Percentiles rank a stretch among this genome's conserved stretches.
Conservation (phyloP, 2,888 invertebrate genomes). For the Drosophila basisetae region DNA sequence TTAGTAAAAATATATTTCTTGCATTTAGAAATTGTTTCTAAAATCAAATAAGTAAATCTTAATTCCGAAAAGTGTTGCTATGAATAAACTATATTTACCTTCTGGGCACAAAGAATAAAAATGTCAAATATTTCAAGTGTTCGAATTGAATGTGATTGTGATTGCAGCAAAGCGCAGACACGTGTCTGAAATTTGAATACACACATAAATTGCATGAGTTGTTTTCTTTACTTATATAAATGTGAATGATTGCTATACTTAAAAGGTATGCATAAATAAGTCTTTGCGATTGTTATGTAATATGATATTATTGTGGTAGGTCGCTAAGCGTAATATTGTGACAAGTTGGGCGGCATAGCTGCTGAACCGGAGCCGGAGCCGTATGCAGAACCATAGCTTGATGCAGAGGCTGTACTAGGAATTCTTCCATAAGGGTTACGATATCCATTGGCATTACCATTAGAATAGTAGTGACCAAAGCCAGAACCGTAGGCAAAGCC, state of each 20-base stretch:
- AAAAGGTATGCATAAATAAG: neutral
- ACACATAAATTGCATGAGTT: neutral
- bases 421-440: neutral
- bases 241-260: neutral
- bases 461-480: neutral
- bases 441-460: neutral
- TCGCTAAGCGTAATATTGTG: neutral
- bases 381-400: neutral
- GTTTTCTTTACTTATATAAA: neutral
- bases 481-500: conserved; percentile 9
- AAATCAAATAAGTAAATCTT: neutral
- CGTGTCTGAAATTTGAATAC: conserved; percentile 1
- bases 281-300: neutral
- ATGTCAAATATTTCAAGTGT: neutral
- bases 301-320: neutral
- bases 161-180: neutral
- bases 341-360: conserved; percentile 12
- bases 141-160: neutral
- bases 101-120: neutral
- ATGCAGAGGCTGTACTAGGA: neutral
- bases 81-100: neutral
- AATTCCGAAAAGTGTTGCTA: neutral
- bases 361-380: conserved; percentile 4
- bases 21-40: neutral
- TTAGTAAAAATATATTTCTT: neutral